Evolutionary conservation across 2,797 vertebrate genomes (phyloP), one percentile per base, ranked within the genome.

Genomic region (Craterocephalus amniculus): DNA sequence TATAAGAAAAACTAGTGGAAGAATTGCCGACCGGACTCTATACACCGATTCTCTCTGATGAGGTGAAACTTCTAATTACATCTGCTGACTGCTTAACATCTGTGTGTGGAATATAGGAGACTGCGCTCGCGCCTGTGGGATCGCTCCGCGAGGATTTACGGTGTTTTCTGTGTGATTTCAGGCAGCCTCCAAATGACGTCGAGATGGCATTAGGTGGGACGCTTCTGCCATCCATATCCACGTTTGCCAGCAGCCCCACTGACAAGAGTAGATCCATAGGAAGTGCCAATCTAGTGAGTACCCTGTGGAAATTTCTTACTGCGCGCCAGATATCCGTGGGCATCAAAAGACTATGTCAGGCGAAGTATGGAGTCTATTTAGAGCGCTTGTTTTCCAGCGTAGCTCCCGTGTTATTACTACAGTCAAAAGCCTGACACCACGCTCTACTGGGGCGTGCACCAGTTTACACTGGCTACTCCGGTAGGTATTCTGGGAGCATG

Each of bases 121-220:
- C 74, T 38, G 48, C 67, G 58, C 59, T 48, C 67, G 40, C 70
- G 18, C 38, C 18, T 43, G 29, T n/a, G 4, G 76, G 74, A 77
- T 31, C 61, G 4, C 35, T 38, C 64, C 61, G 32, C 55, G 16
- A 34, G 90, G 88, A 89, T 87, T 88, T 86, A 78, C 67, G 4
- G 6, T 75, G 14, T 78, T 82, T 75, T 87, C 57, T 87, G 32
- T 82, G 74, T 70, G 20, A 65, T 87, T 87, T 67, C 93, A 97
- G 97, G 96, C 96, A 96, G 93, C 96, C 96, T 91, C 94, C 95
- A 88, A 96, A 95, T 93, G 97, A 97, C 90, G 95, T 95, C 87
- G 97, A 98, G 90, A 99, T 99, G 97, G 96, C 97, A 84, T 94
- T 99, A 93, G 95, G 96, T 87, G 95, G 96, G 79, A 96, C 97